Percentiles rank a stretch among this genome's conserved stretches.
Conservation (phyloP, 1,140 invertebrate species). For the Eumaeus atala region DNA sequence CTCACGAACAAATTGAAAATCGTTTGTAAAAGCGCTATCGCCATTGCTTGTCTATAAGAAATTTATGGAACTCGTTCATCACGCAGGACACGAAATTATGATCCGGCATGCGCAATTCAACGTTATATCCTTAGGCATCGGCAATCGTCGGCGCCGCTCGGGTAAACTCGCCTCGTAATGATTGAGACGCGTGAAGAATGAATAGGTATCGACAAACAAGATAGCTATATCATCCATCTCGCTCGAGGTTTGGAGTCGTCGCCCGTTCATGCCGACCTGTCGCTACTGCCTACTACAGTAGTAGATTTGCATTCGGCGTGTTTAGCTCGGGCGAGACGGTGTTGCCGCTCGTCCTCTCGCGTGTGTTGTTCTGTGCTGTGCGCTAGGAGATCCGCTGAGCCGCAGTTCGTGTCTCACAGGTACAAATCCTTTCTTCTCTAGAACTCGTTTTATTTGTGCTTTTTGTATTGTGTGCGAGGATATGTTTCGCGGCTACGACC, state of each 20-base stretch:
- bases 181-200: not conserved
- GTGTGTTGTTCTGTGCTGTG: constrained; percentile 64
- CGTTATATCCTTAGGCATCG: constrained; percentile 26
- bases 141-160: constrained; percentile 29
- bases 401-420: constrained; percentile 42
- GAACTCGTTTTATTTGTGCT: too few relatives aligned
- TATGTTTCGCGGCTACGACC: constrained; percentile 21
- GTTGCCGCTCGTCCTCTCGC: constrained; percentile 58
- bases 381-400: constrained; percentile 51
- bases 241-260: constrained; percentile 46
- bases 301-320: constrained; percentile 56
- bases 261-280: constrained; percentile 54
- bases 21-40: too few relatives aligned
- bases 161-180: constrained; percentile 27
- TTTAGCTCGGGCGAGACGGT: constrained; percentile 54
- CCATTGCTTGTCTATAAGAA: too few relatives aligned
- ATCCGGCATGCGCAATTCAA: constrained; percentile 54
- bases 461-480: constrained; percentile 17
- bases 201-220: too few relatives aligned
- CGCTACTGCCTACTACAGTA: constrained; percentile 33
- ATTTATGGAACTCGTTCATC: not conserved
- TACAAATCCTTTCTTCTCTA: constrained; percentile 26
- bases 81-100: constrained; percentile 26
- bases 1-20: too few relatives aligned
- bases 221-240: constrained; percentile 19